A percentile compares a stretch with the other conserved stretches of the same genome.
Evolutionary conservation across 1,140 invertebrate genomes (phyloP).

Genomic region (Drosophila funebris): DNA sequence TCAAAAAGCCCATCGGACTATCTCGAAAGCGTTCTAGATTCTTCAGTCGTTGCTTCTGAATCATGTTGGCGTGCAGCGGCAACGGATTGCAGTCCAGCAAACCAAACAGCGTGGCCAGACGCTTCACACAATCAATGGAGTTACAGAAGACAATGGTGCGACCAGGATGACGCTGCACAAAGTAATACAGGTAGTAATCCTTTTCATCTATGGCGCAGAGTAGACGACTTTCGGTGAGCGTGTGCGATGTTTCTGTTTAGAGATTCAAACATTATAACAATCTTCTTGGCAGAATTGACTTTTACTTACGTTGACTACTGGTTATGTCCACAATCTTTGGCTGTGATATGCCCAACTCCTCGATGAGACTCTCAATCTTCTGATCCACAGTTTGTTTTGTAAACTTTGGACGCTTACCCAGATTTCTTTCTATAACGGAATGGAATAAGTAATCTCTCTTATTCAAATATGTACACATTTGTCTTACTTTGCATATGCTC

Average conservation of each 20-base stretch:
- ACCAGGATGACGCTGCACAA: slow-evolving; percentile 92
- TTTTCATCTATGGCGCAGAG: slow-evolving; percentile 91
- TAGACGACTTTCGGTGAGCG: slow-evolving; percentile 92
- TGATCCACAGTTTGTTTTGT: slow-evolving; percentile 88
- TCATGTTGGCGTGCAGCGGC: slow-evolving; percentile 97
- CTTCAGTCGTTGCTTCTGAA: slow-evolving; percentile 96
- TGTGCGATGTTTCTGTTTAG: slow-evolving; percentile 89
- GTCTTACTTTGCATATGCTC: slow-evolving; percentile 88
- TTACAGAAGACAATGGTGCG: slow-evolving; percentile 98
- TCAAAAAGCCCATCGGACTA: slow-evolving; percentile 89
- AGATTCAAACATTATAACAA: not conserved
- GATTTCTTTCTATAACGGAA: slow-evolving; percentile 64
- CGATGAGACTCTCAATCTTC: slow-evolving; percentile 89
- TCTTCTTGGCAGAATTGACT: not conserved
- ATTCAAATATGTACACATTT: not conserved
- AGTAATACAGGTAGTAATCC: slow-evolving; percentile 97
- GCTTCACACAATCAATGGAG: slow-evolving; percentile 95
- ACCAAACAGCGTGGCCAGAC: slow-evolving; percentile 92
- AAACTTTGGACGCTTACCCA: slow-evolving; percentile 85
- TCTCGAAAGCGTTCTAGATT: slow-evolving; percentile 97
- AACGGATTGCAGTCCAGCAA: slow-evolving; percentile 91
- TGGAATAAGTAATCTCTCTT: not conserved
- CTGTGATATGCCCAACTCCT: slow-evolving; percentile 92
- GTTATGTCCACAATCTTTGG: slow-evolving; percentile 98
- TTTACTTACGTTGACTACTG: slow-evolving; percentile 63